Evolutionary conservation across 2,797 vertebrate species (phyloP).

Genomic region (Cirrhinus mrigala): DNA sequence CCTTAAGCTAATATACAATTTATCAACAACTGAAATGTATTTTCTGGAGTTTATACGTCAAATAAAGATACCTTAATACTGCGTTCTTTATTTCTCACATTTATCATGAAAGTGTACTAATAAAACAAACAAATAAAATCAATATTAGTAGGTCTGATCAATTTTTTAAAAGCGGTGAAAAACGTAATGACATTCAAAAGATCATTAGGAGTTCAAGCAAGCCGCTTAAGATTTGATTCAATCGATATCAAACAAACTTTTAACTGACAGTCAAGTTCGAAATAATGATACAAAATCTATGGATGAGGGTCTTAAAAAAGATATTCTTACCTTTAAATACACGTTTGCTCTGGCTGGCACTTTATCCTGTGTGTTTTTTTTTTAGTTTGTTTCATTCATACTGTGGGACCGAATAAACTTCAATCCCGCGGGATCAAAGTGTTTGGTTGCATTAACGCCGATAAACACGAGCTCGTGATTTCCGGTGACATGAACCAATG

Average conservation of each 20-base stretch:
- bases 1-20: no score
- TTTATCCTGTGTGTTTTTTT: background rate
- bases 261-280: background rate
- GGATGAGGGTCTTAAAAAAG: background rate
- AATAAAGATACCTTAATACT: no score
- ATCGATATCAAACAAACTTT: background rate
- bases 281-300: background rate
- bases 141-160: background rate
- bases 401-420: background rate
- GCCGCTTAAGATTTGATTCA: no score
- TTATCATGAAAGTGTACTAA: background rate
- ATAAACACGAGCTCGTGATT: background rate
- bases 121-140: background rate
- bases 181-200: background rate
- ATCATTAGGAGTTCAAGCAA: background rate
- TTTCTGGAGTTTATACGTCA: background rate
- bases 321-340: background rate
- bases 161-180: background rate
- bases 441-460: background rate
- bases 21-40: background rate
- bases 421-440: background rate
- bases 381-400: background rate
- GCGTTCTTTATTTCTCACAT: background rate
- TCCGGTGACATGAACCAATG: constrained; percentile 32
- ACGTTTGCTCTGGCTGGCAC: background rate